Conservation (phyloP, 2,113 vertebrate genomes). For the Calyptommatus sinebrachiatus region DNA sequence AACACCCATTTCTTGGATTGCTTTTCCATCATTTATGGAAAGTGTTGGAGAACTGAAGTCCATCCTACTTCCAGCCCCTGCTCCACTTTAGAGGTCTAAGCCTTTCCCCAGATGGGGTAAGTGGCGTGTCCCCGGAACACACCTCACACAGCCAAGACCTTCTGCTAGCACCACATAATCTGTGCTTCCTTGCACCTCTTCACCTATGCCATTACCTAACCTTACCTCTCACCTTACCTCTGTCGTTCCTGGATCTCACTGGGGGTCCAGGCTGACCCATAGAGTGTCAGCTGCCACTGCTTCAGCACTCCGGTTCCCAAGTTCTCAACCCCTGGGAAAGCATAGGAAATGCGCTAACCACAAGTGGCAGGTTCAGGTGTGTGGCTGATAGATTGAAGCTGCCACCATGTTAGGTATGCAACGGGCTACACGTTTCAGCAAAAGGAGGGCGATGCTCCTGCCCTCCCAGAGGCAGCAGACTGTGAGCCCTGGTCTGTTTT, state of each 20-base stretch:
- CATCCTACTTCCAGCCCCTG: too few species aligned
- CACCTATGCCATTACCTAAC: accelerated
- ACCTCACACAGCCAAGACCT: background rate
- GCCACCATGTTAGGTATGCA: background rate
- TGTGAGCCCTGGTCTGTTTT: background rate
- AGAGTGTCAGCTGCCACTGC: conserved; percentile 88
- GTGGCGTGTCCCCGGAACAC: too few species aligned
- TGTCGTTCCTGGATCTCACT: conserved; percentile 81
- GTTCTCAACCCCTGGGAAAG: conserved; percentile 61
- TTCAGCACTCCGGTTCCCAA: conserved; percentile 71
- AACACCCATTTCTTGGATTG: background rate
- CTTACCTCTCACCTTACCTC: conserved; percentile 66
- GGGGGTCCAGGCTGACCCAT: conserved; percentile 86
- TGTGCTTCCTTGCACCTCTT: background rate
- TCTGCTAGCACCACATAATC: background rate
- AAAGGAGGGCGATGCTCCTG: background rate
- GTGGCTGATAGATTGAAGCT: background rate
- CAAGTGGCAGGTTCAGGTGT: background rate
- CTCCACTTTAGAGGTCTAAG: background rate
- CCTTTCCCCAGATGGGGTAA: background rate
- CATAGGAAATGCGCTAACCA: too few species aligned
- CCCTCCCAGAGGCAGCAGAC: too few species aligned
- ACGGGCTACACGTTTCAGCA: background rate
- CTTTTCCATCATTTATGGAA: background rate
- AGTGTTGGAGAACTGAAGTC: background rate